Base-by-base conservation (phyloP, 2,113 vertebrate species). In the Hippocampus barbouri region DNA sequence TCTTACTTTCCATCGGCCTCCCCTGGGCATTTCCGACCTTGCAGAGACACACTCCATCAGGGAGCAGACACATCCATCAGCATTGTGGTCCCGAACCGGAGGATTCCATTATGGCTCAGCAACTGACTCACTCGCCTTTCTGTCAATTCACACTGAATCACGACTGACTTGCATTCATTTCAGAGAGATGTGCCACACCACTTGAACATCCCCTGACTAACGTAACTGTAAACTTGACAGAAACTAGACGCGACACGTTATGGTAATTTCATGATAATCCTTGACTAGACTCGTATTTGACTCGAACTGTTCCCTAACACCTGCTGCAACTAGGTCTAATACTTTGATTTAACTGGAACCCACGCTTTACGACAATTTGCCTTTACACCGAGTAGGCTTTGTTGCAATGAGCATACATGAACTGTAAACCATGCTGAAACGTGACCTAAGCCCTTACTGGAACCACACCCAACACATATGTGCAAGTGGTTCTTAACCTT, bases 41-140 rank as follows among this genome's bases (percentile, higher is more conserved):
- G 40, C n/a, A 41, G 34, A 66, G 64, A 45, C 2, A 3, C 63
- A 23, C 20, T 65, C 63, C 63, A 65, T 65, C 63, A 65, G 40
- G 63, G 38, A 65, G 63, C 21, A 43, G 63, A 45, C 63, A 43
- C 38, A 66, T 66, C 43, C 64, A 66, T 66, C 43, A 47, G 64
- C 7, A 21, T 47, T 65, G 40, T 14, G 12, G 43, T 41, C 40
- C 40, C 14, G 40, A 43, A 21, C 40, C 40, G 14, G 21, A 65
- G 38, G 40, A 66, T 66, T 16, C 64, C 64, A 47, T 66, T 66
- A 47, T 23, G 64, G 64, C 64, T 66, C 64, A 66, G 64, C 43
- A 47, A 23, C 43, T 47, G 64, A 66, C 43, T 66, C 64, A 47
- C 23, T 47, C 43, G 64, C 15, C 23, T 66, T 45, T 49, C 14